Evolutionary conservation across 2,113 vertebrate genomes (phyloP).

Genomic region (Nycticorax nycticorax): DNA sequence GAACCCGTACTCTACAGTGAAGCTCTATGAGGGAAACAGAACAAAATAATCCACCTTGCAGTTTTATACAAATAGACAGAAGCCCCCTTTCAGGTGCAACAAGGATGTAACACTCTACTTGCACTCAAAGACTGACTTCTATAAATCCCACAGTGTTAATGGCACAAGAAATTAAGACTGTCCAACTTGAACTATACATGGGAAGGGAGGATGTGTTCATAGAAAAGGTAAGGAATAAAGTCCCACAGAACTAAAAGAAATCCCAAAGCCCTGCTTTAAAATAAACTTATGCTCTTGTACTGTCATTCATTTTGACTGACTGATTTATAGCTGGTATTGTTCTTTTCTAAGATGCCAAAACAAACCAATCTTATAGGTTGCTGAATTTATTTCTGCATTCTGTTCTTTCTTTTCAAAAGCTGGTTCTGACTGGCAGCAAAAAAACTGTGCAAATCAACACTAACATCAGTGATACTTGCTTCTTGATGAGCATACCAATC

Average conservation of each 20-base stretch:
- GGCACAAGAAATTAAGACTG: background rate
- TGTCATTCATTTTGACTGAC: background rate
- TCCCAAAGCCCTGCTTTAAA: background rate
- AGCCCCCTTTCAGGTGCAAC: background rate
- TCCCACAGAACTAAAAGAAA: background rate
- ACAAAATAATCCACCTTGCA: background rate
- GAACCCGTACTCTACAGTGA: background rate
- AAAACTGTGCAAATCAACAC: background rate
- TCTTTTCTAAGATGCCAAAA: background rate
- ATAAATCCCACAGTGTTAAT: background rate
- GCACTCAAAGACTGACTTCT: background rate
- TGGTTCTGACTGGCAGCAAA: background rate
- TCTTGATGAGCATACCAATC: background rate
- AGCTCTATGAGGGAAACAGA: background rate
- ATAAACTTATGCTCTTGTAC: background rate
- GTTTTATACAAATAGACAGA: background rate
- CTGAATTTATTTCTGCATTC: background rate
- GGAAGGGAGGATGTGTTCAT: background rate
- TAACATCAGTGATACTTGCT: background rate
- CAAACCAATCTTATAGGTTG: background rate
- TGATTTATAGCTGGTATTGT: background rate
- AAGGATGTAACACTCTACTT: background rate
- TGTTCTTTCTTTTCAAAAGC: background rate
- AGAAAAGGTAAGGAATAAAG: background rate
- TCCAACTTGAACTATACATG: background rate